Base-by-base conservation (phyloP, 2,113 vertebrate genomes). In the Dromaius novaehollandiae region DNA sequence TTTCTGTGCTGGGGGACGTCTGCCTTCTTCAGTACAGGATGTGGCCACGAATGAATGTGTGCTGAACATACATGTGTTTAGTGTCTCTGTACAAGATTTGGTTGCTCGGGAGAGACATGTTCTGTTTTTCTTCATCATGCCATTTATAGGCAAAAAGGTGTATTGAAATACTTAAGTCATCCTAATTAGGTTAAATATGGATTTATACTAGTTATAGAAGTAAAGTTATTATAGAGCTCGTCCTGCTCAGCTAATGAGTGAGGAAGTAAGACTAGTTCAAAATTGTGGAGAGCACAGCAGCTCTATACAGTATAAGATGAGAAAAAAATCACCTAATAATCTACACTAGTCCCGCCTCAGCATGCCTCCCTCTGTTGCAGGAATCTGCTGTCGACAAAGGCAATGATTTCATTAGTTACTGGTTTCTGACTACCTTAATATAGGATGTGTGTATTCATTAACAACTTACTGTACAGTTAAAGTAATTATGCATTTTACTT, bases 151-250 rank as follows among this genome's bases (percentile, higher is more conserved):
- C 65, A 80, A 81, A 88, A 86, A 53, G 38, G 5, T 48, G 22
- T 38, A 61, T 61, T 51, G 34, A 50, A 93, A 73, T 82, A 81
- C 32, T 75, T 63, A 63, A 2, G 69, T 94, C 30, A 8, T 46
- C 53, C 48, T 76, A n/a, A 34, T 91, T 83, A 91, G 79, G 85
- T 85, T 94, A 92, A 89, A 86, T 65, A 68, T 6, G 16, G 34
- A 74, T 77, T 92, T 95, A 80, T 76, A 55, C 24, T 70, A 64
- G 11, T 17, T 66, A 34, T 18, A 14, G 50, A 77, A 46, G 6
- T 75, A 22, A 82, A 30, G 66, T 61, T 78, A 48, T 76, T 48
- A 42, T 36, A 73, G 38, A 76, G 48, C 28, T 84, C 12, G 21
- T 82, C 4, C 56, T 46, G 19, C 34, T 79, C 48, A 76, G 17